phyloP scores from a whole-genome alignment of 2,797 vertebrate species.

The Eulemur coronatus region DNA sequence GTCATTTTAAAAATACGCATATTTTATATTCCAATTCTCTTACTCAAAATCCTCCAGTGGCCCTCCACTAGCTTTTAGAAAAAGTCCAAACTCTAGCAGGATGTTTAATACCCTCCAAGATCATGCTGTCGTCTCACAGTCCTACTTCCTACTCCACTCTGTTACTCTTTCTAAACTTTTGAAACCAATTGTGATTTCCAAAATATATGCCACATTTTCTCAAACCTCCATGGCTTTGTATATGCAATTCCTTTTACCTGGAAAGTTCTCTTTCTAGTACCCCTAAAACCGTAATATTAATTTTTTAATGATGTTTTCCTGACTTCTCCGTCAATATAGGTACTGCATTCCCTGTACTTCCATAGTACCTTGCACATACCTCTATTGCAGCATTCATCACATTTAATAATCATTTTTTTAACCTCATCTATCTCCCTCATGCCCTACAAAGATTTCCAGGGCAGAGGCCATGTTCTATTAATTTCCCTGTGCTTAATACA shows the following conservation, averaged over 20 bases:
- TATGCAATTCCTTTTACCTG: not conserved
- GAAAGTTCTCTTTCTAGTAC: not conserved
- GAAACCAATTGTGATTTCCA: not conserved
- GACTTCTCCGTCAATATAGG: not conserved
- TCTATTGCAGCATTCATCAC: not conserved
- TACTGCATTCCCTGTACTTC: not conserved
- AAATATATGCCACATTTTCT: not conserved
- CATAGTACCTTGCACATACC: not conserved
- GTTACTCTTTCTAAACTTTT: not conserved
- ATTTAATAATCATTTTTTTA: not conserved
- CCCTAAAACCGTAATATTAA: not conserved
- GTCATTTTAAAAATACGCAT: not conserved
- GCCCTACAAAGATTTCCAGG: not conserved
- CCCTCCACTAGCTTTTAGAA: not conserved
- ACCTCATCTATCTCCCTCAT: not conserved
- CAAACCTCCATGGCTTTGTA: not conserved
- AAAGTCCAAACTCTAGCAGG: not conserved
- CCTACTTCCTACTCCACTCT: not conserved
- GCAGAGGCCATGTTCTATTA: not conserved
- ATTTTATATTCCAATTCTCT: not conserved
- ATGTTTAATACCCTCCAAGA: not conserved
- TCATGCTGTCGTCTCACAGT: not conserved
- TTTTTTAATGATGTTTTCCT: not conserved
- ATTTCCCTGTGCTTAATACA: not conserved
- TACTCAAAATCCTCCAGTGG: not conserved